Conservation (phyloP, 2,113 vertebrate species). For the Phalacrocorax brasilianus region DNA sequence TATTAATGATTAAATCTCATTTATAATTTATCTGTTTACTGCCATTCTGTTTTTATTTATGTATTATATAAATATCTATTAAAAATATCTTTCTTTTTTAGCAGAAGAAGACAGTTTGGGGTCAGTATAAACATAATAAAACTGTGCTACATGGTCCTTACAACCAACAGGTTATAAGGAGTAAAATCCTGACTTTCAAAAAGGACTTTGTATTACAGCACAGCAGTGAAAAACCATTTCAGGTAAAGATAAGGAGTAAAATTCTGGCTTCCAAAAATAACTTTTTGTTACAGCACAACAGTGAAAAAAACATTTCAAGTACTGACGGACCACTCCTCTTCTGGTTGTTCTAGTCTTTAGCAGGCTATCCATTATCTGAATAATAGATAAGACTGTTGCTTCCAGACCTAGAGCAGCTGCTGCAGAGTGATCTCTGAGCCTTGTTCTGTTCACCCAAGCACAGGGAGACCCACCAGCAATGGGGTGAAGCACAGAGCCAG, state of each 20-base stretch:
- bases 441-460: fast-evolving
- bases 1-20: constrained; percentile 46
- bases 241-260: neutral
- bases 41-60: neutral
- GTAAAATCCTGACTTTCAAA: neutral
- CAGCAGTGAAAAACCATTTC: neutral
- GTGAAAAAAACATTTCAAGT: neutral
- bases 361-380: neutral
- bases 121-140: neutral
- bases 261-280: neutral
- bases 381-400: neutral
- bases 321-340: neutral
- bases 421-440: neutral
- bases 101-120: neutral
- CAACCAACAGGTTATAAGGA: neutral
- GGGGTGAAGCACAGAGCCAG: fast-evolving
- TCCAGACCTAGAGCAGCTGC: neutral
- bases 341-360: neutral
- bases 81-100: neutral
- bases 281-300: neutral
- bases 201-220: neutral
- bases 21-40: constrained; percentile 47
- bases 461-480: neutral
- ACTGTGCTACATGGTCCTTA: neutral
- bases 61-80: constrained; percentile 19